Percentiles rank a stretch among this genome's conserved stretches.
phyloP scores from a whole-genome alignment of 92 coral and sea anemone species.

The Bergia puertoricense region DNA sequence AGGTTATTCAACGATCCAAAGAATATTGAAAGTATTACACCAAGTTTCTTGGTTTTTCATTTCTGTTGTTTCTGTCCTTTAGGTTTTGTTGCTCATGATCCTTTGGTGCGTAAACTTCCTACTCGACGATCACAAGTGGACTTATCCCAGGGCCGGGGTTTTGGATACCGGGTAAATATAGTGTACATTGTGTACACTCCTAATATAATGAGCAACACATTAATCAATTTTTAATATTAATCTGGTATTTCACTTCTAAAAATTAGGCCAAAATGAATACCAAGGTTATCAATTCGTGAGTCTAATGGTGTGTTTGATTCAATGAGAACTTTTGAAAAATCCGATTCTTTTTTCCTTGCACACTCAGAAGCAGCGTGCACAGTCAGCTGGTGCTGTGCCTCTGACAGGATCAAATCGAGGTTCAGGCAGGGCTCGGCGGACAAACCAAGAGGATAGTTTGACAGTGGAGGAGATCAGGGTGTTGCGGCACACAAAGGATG shows the following conservation, averaged over 20 bases:
- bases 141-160: slow-evolving; percentile 48
- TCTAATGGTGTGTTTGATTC: neutral
- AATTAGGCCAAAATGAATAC: too few relatives aligned
- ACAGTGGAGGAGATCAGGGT: slow-evolving; percentile 84
- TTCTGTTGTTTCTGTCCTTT: neutral
- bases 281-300: too few relatives aligned
- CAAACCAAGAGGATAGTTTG: slow-evolving; percentile 49
- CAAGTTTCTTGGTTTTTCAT: neutral
- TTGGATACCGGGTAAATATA: slow-evolving; percentile 62
- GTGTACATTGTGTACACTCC: neutral
- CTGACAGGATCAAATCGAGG: slow-evolving; percentile 50
- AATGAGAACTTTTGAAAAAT: neutral
- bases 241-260: neutral
- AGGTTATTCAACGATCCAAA: too few relatives aligned
- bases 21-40: neutral
- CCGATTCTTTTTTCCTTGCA: neutral
- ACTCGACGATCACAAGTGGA: slow-evolving; percentile 68
- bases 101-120: slow-evolving; percentile 76
- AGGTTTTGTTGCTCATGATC: slow-evolving; percentile 97
- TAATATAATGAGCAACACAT: too few relatives aligned
- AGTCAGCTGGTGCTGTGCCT: slow-evolving; percentile 74
- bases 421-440: slow-evolving; percentile 21
- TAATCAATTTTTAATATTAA: too few relatives aligned
- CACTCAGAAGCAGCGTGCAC: slow-evolving; percentile 82
- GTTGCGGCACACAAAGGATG: slow-evolving; percentile 85